Evolutionary conservation across 2,113 vertebrate genomes (phyloP).

Genomic region (Pseudorasbora parva): DNA sequence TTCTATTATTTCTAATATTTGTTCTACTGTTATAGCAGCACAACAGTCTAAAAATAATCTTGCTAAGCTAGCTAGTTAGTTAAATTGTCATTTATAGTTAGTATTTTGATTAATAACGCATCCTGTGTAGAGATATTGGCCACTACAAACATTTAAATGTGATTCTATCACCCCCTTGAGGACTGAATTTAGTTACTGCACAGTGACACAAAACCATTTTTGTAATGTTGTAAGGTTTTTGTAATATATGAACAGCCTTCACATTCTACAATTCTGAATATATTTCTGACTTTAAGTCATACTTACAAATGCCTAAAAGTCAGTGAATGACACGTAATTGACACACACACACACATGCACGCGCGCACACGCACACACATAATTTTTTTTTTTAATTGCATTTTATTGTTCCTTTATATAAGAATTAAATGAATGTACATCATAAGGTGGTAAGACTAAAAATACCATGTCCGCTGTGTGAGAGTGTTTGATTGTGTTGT

Average conservation of each 20-base stretch:
- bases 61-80: not conserved
- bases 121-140: no score
- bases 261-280: not conserved
- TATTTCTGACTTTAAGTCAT: not conserved
- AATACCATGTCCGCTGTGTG: slow-evolving; percentile 63
- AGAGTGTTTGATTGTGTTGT: slow-evolving; percentile 53
- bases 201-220: not conserved
- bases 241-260: not conserved
- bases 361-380: no score
- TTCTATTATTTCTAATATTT: no score
- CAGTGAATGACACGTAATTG: not conserved
- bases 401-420: not conserved
- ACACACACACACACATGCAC: no score
- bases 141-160: not conserved
- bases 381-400: no score
- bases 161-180: not conserved
- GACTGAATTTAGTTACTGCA: not conserved
- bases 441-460: slow-evolving; percentile 43
- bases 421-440: not conserved
- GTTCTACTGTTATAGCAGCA: no score
- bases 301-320: not conserved
- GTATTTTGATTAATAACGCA: not conserved
- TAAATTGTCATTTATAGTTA: not conserved
- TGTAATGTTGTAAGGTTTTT: no score
- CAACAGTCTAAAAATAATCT: not conserved